A percentile compares a stretch with the other conserved stretches of the same genome.
Conservation (phyloP, 92 coral and sea anemone species). For the Zoanthus sansibaricus region DNA sequence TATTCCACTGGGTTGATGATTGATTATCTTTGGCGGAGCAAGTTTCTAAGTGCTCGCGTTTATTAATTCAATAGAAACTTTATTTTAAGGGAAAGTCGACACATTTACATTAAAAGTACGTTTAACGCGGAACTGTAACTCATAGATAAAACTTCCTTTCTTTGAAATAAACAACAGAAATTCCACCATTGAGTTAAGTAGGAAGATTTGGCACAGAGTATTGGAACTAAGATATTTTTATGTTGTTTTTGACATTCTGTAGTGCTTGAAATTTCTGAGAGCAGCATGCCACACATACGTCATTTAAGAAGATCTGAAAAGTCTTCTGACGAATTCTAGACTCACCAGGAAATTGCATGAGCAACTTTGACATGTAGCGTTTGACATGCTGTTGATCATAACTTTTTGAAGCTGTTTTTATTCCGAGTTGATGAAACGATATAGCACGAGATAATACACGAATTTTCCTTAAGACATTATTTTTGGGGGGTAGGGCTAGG, state of each 20-base stretch:
- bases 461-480: no score
- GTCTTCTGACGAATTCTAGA: background rate
- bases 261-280: no score
- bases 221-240: no score
- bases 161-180: background rate
- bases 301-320: no score
- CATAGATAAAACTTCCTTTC: background rate
- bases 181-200: no score
- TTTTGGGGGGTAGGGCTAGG: no score
- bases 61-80: background rate
- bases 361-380: background rate
- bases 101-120: background rate
- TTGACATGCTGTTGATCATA: no score
- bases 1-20: background rate
- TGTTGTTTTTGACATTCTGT: no score
- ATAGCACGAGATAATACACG: background rate
- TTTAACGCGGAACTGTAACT: background rate
- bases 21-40: background rate
- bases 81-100: background rate
- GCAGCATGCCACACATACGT: no score
- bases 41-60: background rate
- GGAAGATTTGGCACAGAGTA: no score
- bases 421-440: background rate
- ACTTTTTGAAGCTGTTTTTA: background rate
- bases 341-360: background rate